Conservation (phyloP, 2,797 vertebrate genomes). For the Neomorphus geoffroyi region DNA sequence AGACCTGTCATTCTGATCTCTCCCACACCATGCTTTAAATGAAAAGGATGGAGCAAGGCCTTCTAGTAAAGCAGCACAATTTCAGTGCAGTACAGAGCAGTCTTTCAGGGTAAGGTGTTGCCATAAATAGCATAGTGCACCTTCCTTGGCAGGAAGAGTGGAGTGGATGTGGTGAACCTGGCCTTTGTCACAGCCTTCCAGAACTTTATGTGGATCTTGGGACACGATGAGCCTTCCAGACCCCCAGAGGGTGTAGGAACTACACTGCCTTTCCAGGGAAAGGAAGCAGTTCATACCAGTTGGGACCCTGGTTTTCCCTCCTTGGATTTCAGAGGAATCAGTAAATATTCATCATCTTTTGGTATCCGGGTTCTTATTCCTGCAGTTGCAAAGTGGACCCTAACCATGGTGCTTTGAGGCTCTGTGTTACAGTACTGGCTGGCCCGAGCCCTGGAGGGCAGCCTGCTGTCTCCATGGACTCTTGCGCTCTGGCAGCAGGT, state of each 20-base stretch:
- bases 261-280: not conserved
- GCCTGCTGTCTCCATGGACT: not conserved
- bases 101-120: not conserved
- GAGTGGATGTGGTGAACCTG: not conserved
- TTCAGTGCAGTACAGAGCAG: not conserved
- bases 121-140: not conserved
- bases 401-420: not conserved
- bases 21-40: conserved; percentile 45
- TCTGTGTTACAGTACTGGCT: not conserved
- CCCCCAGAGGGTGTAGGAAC: not conserved
- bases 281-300: not conserved
- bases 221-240: not conserved
- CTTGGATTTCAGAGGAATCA: not conserved
- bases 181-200: not conserved
- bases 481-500: not conserved
- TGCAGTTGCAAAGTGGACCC: not conserved
- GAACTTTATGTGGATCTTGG: not conserved
- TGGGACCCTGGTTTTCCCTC: not conserved
- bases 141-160: not conserved
- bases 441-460: not conserved
- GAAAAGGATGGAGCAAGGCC: conserved; percentile 20
- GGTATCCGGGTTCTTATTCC: not conserved
- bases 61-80: conserved; percentile 15
- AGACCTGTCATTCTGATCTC: conserved; percentile 56
- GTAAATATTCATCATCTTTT: not conserved